phyloP scores from a whole-genome alignment of 2,888 invertebrate genomes.

The Abscondita cerata region DNA sequence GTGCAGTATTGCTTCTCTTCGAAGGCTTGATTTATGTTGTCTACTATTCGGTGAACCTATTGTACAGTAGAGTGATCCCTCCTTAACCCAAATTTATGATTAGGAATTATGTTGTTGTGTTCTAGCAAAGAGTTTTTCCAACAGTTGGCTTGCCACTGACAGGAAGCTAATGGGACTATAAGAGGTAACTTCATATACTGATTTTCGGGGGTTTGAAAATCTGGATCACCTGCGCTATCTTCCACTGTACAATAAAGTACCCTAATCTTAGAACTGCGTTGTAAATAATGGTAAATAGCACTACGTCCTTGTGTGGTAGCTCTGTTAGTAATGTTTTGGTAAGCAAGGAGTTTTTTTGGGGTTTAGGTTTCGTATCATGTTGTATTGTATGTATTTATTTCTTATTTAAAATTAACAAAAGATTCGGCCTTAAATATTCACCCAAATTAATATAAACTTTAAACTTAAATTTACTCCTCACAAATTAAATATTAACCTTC shows the following conservation, averaged over 20 bases:
- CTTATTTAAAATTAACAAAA: no score
- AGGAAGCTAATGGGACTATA: slow-evolving; percentile 6
- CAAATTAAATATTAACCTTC: no score
- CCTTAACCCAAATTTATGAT: slow-evolving; percentile 8
- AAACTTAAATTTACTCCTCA: no score
- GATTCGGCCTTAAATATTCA: no score
- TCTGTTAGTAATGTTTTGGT: slow-evolving; percentile 19
- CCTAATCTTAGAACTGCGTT: slow-evolving; percentile 10
- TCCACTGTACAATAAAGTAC: slow-evolving; percentile 3
- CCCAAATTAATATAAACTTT: no score
- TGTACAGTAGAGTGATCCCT: no score
- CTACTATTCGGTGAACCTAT: no score
- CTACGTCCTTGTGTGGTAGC: neutral
- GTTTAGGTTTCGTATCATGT: no score
- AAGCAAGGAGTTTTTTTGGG: slow-evolving; percentile 1
- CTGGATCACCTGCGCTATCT: slow-evolving; percentile 11
- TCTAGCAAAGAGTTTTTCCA: neutral
- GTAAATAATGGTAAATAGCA: neutral
- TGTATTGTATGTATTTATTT: no score
- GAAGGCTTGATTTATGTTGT: no score
- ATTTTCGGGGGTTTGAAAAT: slow-evolving; percentile 7
- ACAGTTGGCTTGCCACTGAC: slow-evolving; percentile 5
- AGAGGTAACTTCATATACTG: slow-evolving; percentile 3
- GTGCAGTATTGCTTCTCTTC: no score
- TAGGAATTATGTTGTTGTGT: neutral